Evolutionary conservation across 2,888 invertebrate genomes (phyloP), one percentile per base, ranked within the genome.

Genomic region (Zaprionus obscuricornis): DNA sequence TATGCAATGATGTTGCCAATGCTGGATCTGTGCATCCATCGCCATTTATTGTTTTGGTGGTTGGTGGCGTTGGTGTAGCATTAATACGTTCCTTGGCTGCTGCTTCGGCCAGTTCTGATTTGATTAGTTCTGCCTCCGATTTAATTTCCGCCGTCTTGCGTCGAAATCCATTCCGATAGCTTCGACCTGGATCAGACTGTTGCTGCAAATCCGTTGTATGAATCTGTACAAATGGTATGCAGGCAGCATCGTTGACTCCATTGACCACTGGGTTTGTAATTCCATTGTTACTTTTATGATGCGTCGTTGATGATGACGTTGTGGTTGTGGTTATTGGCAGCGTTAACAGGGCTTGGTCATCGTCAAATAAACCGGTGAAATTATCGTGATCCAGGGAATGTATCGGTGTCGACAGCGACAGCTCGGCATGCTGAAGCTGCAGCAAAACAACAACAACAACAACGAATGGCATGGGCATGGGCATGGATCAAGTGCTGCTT

Each of bases 71-170:
- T 1, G 87, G 88, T 2, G 87, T 88, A 3, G 82, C 76, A 66
- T 88, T 88, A 2, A 58, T 57, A 4, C 86, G 69, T 2, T 88
- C 89, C 57, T 88, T 88, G 3, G 76, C 68, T 0, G 81, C 75
- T 8, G 86, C 86, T 4, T 85, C 71, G 2, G 82, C 78, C 45
- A 72, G 74, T 65, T 90, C 90, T 0, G 88, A 89, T 55, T 90
- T 90, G 18, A 90, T 90, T 4, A 89, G 87, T 43, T 90, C 90
- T 0, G 89, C 88, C 69, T 90, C 90, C n/a, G 90, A 90, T 66
- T 90, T 78, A 5, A 85, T 88, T 27, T 88, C 87, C 3, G 82
- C 83, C 24, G 82, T 82, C 18, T 78, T 85, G 2, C 88, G 83
- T 4, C 88, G 83, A 39, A 87, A 89, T 5, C 85, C 85, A 60